phyloP scores from a whole-genome alignment of 2,113 vertebrate genomes.

The Colinus virginianus region DNA sequence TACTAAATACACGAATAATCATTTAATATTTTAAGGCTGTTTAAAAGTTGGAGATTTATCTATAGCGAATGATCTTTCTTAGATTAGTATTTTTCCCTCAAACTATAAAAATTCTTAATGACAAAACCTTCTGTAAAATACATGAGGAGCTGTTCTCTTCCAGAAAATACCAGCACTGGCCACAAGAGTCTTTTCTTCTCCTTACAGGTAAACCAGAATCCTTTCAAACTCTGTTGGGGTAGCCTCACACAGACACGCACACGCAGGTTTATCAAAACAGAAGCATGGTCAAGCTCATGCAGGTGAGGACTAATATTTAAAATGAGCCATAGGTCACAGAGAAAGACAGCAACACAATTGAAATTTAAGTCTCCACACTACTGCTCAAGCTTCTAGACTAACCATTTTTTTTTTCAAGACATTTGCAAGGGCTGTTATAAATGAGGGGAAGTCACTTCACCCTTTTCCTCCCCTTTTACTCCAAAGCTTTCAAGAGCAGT shows the following conservation, averaged over 20 bases:
- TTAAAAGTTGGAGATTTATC: slow-evolving; percentile 44
- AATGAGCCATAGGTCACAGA: not conserved
- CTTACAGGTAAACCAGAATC: not conserved
- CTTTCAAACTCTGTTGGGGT: not conserved
- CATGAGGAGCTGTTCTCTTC: not conserved
- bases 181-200: not conserved
- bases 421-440: not conserved
- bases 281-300: rapidly evolving
- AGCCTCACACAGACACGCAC: not conserved
- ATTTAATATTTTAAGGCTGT: slow-evolving; percentile 55
- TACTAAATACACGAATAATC: slow-evolving; percentile 23
- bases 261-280: rapidly evolving
- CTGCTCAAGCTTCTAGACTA: not conserved
- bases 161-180: not conserved
- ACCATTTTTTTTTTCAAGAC: not conserved
- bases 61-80: slow-evolving; percentile 9
- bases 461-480: not conserved
- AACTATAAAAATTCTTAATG: not conserved
- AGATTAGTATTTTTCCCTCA: not conserved
- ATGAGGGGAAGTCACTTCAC: not conserved
- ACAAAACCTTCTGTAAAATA: not conserved
- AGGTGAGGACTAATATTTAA: not conserved
- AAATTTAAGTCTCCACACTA: not conserved
- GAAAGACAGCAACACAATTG: not conserved
- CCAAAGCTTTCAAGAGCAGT: not conserved